A percentile compares a stretch with the other conserved stretches of the same genome.
phyloP scores from a whole-genome alignment of 2,113 vertebrate genomes.

The Oplegnathus fasciatus region DNA sequence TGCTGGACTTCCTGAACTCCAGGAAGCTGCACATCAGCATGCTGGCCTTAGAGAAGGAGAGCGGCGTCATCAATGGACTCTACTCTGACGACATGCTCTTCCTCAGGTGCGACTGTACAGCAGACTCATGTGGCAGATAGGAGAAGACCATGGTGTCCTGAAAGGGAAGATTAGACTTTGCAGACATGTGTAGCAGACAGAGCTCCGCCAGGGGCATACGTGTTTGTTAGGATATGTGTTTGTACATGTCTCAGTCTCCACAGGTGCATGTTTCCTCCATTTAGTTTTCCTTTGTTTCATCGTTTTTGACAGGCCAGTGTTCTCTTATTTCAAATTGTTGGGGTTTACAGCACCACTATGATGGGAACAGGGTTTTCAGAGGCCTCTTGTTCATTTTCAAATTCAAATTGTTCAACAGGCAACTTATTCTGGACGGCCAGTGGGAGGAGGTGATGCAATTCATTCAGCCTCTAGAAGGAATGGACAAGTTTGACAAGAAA shows the following conservation, averaged over 20 bases:
- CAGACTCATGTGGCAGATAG: rapidly evolving
- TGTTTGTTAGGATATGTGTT: neutral
- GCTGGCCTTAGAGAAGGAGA: conserved; percentile 97
- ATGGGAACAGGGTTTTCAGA: neutral
- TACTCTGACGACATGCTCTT: conserved; percentile 99
- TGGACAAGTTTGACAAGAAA: conserved; percentile 99
- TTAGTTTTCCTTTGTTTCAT: neutral
- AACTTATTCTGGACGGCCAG: conserved; percentile 96
- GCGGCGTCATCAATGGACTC: conserved; percentile 97
- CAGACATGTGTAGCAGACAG: neutral
- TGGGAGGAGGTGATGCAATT: conserved; percentile 99
- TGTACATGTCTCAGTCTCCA: neutral
- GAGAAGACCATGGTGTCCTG: neutral
- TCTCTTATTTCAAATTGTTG: neutral
- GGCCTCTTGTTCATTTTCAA: no score
- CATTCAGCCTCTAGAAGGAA: conserved; percentile 96
- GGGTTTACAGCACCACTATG: neutral
- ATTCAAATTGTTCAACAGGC: conserved; percentile 82
- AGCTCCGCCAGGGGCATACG: neutral
- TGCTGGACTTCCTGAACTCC: conserved; percentile 96
- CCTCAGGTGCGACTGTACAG: conserved; percentile 86
- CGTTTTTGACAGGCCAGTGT: neutral
- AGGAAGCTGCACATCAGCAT: conserved; percentile 98
- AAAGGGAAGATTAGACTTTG: neutral
- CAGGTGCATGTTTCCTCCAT: neutral